Evolutionary conservation across 2,113 vertebrate species (phyloP), one percentile per base, ranked within the genome.

Genomic region (Illadopsis cleaveri): DNA sequence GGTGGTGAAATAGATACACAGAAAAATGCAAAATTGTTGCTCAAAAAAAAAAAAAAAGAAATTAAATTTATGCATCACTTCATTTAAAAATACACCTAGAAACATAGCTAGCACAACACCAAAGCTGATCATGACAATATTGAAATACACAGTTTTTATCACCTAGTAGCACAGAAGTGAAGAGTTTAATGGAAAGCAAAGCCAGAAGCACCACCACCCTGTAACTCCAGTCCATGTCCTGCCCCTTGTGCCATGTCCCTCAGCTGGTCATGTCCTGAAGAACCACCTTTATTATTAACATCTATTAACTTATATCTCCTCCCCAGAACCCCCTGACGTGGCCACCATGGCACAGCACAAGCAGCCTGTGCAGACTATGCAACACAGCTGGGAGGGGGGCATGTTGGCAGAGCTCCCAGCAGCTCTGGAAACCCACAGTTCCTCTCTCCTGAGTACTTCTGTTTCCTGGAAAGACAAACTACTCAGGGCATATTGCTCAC

Each of bases 401-500:
- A 9, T 9, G 16, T 25, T 1, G 1, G 51, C n/a, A 72, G 58
- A 82, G n/a, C 5, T 50, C 37, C 38, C 61, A 44, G 57, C 6
- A 5, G 20, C 5, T 50, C 56, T 54, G n/a, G 31, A 87, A 76
- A 54, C 3, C 27, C 5, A 0, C 2, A 20, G 10, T 6, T 19
- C 2, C 33, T 23, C 40, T 35, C 11, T 56, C 31, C 73, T 17
- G 17, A 22, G 17, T 22, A 24, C 33, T 81, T 69, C 19, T 48
- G 9, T 37, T 53, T 73, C 37, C 72, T 44, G 42, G 6, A 33
- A 66, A 47, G 15, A 15, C 5, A 4, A 86, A 51, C 13, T 37
- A 31, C 4, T 2, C 1, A 0, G 31, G 11, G 11, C 57, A 60
- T 57, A 14, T 24, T 27, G 33, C 38, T 50, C 12, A 0, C n/a